Percentiles rank a stretch among this genome's conserved stretches.
phyloP scores from a whole-genome alignment of 2,797 vertebrate genomes.

The Thunnus albacares region DNA sequence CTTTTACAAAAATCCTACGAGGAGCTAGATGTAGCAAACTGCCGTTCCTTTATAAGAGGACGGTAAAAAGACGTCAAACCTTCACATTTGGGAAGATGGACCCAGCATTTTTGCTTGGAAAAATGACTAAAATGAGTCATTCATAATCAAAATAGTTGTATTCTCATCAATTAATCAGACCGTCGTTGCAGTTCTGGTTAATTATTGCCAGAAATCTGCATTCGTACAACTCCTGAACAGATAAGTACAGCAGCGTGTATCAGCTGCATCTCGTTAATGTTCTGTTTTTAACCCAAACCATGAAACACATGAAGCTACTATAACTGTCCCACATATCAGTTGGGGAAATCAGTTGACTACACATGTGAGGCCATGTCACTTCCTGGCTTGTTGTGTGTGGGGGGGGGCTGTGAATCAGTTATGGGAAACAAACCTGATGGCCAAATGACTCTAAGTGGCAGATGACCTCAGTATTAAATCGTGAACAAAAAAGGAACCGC shows the following conservation, averaged over 20 bases:
- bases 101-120: not conserved
- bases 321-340: not conserved
- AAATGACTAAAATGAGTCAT: not conserved
- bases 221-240: not conserved
- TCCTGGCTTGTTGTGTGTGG: not conserved
- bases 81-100: not conserved
- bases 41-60: too few species aligned
- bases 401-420: not conserved
- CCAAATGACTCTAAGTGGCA: not conserved
- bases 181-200: too few species aligned
- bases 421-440: not conserved
- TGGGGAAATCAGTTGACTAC: not conserved
- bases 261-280: not conserved
- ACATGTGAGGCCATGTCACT: not conserved
- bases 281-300: not conserved
- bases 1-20: too few species aligned
- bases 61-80: not conserved
- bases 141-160: too few species aligned
- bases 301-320: not conserved
- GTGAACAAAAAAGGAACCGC: not conserved
- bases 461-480: not conserved
- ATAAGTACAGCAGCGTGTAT: not conserved
- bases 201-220: not conserved
- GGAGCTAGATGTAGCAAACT: not conserved
- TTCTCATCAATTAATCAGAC: too few species aligned